These are phyloP conservation scores for Stenichneumon culpator DNA, from an alignment of 2,888 invertebrate genomes.

Conservation along the genomic window DNA sequence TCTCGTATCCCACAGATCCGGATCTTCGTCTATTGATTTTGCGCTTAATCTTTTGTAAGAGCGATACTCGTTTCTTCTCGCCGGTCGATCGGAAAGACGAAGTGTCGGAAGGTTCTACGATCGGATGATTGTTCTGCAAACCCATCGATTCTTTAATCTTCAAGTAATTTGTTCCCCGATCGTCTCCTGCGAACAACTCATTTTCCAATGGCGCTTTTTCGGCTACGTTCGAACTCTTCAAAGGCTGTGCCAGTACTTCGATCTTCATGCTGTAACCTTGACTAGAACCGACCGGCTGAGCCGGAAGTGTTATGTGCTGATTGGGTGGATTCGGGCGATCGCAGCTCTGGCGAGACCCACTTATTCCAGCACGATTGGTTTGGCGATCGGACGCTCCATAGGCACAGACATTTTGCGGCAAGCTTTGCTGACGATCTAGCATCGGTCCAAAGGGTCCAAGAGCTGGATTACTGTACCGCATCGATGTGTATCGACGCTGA, in stretches of 20 bases:
- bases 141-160: conserved; percentile 7
- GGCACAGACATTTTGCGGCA: conserved; percentile 26
- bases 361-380: not conserved
- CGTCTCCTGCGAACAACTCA: not conserved
- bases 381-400: conserved; percentile 26
- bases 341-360: conserved; percentile 9
- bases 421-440: conserved; percentile 43
- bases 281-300: conserved; percentile 48
- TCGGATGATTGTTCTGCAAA: not conserved
- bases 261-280: conserved; percentile 66
- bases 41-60: conserved; percentile 53
- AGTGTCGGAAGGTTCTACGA: not conserved
- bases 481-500: conserved; percentile 47
- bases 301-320: conserved; percentile 59
- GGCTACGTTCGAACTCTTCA: conserved; percentile 1
- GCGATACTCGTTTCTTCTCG: conserved; percentile 34
- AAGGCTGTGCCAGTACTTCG: conserved; percentile 52
- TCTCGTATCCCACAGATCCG: conserved; percentile 18
- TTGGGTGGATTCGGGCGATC: conserved; percentile 27
- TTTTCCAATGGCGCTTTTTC: not conserved
- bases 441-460: not conserved
- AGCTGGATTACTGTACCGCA: conserved; percentile 3
- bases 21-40: conserved; percentile 43
- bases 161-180: conserved; percentile 4
- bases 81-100: not conserved